Conservation (phyloP, 92 coral and sea anemone genomes). For the Phenganax stokvisi region DNA sequence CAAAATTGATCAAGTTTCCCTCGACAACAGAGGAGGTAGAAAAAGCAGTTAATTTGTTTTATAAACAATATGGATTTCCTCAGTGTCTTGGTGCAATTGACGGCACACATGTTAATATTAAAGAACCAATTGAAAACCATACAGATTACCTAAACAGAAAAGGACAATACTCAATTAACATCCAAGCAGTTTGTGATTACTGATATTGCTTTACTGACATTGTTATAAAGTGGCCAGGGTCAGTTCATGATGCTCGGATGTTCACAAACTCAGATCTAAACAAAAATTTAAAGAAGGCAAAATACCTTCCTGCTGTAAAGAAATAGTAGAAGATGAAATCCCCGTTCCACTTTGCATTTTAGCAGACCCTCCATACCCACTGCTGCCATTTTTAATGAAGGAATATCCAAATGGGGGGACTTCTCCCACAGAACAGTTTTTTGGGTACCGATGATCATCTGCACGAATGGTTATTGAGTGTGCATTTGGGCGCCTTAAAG, state of each 20-base stretch:
- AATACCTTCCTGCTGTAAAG: conserved; percentile 24
- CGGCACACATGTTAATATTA: conserved; percentile 36
- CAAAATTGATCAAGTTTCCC: conserved; percentile 13
- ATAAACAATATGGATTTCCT: neutral
- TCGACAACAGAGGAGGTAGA: conserved; percentile 6
- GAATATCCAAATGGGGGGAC: conserved; percentile 53
- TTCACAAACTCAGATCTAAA: conserved; percentile 16
- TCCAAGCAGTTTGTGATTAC: conserved; percentile 25
- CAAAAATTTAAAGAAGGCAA: conserved; percentile 14
- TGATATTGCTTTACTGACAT: neutral
- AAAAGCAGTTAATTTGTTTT: neutral
- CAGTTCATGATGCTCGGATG: conserved; percentile 39
- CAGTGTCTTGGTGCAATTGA: conserved; percentile 32
- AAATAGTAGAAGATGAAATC: conserved; percentile 39
- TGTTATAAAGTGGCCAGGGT: conserved; percentile 16
- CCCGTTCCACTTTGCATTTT: conserved; percentile 51
- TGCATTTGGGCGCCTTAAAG: conserved; percentile 35
- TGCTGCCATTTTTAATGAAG: conserved; percentile 47
- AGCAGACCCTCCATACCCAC: conserved; percentile 44
- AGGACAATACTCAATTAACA: conserved; percentile 32
- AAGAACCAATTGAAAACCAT: conserved; percentile 24
- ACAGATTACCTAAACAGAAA: conserved; percentile 37
- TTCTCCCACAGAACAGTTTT: conserved; percentile 41
- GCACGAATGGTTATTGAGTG: neutral
- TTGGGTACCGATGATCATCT: conserved; percentile 33